Percentiles rank a stretch among this genome's conserved stretches.
Evolutionary conservation across 2,113 vertebrate genomes (phyloP).

Genomic region (Cyphomyrus plagiostoma): DNA sequence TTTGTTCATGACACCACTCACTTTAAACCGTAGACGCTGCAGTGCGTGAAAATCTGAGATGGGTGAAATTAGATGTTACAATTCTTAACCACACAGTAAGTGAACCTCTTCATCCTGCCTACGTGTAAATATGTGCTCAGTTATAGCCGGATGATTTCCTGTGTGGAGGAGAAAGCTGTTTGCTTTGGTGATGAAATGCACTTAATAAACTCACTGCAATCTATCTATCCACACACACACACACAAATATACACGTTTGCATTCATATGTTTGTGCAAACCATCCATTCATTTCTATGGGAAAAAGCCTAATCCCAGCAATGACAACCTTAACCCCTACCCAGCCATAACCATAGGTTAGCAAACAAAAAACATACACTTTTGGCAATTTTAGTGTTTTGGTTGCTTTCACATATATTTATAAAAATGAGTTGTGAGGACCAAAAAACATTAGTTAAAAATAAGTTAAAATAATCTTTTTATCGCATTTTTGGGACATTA

Average conservation of each 20-base stretch:
- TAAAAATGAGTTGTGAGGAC: not conserved
- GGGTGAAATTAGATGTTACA: not conserved
- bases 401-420: not conserved
- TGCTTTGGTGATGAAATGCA: not conserved
- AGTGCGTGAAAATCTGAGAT: not conserved
- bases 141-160: not conserved
- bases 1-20: not conserved
- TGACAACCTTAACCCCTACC: not conserved
- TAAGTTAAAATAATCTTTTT: not conserved
- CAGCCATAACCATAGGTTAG: not conserved
- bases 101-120: not conserved
- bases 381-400: not conserved
- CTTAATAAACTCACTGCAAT: not conserved
- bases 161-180: not conserved
- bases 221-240: too few relatives aligned
- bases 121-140: not conserved
- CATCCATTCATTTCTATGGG: not conserved
- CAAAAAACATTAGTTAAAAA: not conserved
- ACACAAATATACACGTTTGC: too few relatives aligned
- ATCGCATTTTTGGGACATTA: not conserved
- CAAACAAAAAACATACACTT: not conserved
- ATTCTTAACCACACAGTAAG: not conserved
- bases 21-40: not conserved
- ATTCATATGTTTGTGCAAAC: not conserved
- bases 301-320: too few relatives aligned